Evolutionary conservation across 2,113 vertebrate genomes (phyloP).

Genomic region (Ornithorhynchus anatinus): DNA sequence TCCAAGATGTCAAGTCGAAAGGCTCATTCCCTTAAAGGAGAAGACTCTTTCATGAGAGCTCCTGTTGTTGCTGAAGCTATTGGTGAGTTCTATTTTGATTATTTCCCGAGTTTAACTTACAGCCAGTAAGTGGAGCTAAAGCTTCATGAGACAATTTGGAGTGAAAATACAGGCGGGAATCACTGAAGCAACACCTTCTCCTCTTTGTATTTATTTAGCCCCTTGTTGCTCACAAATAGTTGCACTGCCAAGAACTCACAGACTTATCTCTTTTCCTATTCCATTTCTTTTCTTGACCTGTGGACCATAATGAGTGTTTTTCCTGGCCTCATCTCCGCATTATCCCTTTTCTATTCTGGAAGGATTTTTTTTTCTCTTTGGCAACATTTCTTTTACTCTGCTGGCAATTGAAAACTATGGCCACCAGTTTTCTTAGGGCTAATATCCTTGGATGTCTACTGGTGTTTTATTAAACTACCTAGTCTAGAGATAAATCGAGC

Average conservation of each 20-base stretch:
- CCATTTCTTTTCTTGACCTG: conserved; percentile 41
- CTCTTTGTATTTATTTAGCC: conserved; percentile 37
- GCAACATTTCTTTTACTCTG: background rate
- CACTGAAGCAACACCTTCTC: conserved; percentile 31
- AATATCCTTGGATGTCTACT: background rate
- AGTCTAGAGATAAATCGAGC: background rate
- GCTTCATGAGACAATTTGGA: conserved; percentile 43
- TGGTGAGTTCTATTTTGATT: background rate
- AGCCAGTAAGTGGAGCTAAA: conserved; percentile 78
- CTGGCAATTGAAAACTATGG: background rate
- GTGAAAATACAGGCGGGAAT: conserved; percentile 17
- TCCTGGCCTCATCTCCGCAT: conserved; percentile 20
- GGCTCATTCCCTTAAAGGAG: no score
- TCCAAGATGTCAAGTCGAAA: no score
- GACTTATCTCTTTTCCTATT: conserved; percentile 60
- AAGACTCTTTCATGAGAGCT: no score
- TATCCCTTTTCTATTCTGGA: background rate
- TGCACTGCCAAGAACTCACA: conserved; percentile 25
- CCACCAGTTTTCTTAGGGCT: background rate
- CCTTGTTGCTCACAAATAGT: conserved; percentile 46
- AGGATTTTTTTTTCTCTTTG: background rate
- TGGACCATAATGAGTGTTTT: conserved; percentile 35
- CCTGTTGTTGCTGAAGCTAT: background rate
- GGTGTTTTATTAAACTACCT: conserved; percentile 18
- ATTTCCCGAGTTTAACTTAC: conserved; percentile 47